Base-by-base conservation (phyloP, 37 sponge, comb jelly and placozoan genomes). In the Beroe forskalii region DNA sequence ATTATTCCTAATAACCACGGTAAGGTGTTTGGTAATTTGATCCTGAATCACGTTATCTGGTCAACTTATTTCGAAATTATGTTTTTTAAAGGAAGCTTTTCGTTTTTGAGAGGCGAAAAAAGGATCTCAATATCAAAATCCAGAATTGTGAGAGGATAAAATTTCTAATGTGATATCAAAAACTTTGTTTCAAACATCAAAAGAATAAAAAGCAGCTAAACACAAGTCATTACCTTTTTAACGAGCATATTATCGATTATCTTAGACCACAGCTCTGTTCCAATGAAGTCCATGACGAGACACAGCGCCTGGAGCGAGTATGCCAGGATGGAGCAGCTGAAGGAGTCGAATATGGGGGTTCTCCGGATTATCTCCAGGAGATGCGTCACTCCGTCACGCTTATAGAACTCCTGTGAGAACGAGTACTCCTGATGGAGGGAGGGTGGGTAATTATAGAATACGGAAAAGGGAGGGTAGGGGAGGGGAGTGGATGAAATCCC, bases 281-380 rank as follows among this genome's bases (percentile, higher is more conserved):
- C 86, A 23, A 80, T 43, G 55, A 28, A 80, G 24, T 80, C 86
- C 86, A 80, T 80, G 35, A 80, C 86, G 0, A 44, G 28, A 23
- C 55, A 80, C 25, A 80, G 30, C 20, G 86, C 86, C 28, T 80
- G 86, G 8, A 80, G 48, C 8, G 86, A 80, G 25, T 20, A 38
- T 1, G 86, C 44, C 30, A 80, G 55, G 55, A 44, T 80, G 55
- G 86, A 80, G 42, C 86, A 80, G 86, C 41, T 80, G 38, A 80
- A 42, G 9, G n/a, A 9, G 9, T 80, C 55, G 27, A 44, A 80
- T 44, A 80, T 44, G 4, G 86, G 86, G 4, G 86, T 80, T 80
- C 86, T 17, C 22, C 35, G 28, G 27, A 80, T 80, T 3, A 80
- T 80, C 14, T 80, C 86, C 55, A 80, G 86, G 2, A 80, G 86